phyloP scores from a whole-genome alignment of 1,140 invertebrate species.

The Aphidius ervi region DNA sequence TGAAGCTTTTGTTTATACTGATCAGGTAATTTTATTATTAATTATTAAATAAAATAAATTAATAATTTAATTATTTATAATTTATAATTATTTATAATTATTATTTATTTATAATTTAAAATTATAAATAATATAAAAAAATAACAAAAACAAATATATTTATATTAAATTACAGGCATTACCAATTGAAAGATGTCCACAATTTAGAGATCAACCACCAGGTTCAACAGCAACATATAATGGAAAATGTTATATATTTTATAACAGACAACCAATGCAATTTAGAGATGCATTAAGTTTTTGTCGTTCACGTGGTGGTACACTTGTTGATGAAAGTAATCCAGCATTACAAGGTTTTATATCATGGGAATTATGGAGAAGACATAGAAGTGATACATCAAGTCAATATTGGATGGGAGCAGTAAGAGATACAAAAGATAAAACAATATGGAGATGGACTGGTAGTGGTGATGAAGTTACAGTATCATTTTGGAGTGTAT shows the following conservation, averaged over 20 bases:
- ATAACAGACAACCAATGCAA: slow-evolving; percentile 78
- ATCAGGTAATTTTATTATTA: slow-evolving; percentile 60
- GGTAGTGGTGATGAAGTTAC: slow-evolving; percentile 79
- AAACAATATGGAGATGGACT: slow-evolving; percentile 85
- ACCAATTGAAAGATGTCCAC: slow-evolving; percentile 88
- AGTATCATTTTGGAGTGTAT: slow-evolving; percentile 89
- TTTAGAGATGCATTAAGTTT: slow-evolving; percentile 79
- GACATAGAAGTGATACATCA: slow-evolving; percentile 83
- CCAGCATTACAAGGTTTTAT: slow-evolving; percentile 91
- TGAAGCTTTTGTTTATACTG: slow-evolving; percentile 92
- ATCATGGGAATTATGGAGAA: slow-evolving; percentile 88
- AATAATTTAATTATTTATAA: no score
- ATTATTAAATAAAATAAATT: neutral
- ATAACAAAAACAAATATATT: neutral
- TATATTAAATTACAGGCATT: slow-evolving; percentile 58
- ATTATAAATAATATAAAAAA: no score
- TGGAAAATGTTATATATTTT: slow-evolving; percentile 94
- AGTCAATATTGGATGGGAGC: slow-evolving; percentile 95
- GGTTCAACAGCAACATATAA: slow-evolving; percentile 91
- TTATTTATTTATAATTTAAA: no score
- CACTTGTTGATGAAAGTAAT: slow-evolving; percentile 88
- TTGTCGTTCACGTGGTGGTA: slow-evolving; percentile 73
- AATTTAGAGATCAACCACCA: slow-evolving; percentile 86
- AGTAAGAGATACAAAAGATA: slow-evolving; percentile 72
- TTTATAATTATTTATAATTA: no score